These are phyloP conservation scores for Bombus terrestris DNA, from an alignment of 1,140 invertebrate genomes.

Conservation along the genomic window DNA sequence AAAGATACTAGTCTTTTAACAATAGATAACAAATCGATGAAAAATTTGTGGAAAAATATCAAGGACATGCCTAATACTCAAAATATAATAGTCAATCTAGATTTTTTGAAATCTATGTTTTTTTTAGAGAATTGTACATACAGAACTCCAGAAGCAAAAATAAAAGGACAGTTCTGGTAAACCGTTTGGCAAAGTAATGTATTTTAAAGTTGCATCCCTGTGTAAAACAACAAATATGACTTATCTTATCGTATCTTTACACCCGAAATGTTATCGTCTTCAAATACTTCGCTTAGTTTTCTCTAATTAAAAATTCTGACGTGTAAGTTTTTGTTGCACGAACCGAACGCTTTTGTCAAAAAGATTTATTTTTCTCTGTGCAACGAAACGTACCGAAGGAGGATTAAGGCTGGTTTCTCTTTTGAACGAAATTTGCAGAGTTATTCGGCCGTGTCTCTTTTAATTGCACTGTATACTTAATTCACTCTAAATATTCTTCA, in stretches of 20 bases:
- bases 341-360: not conserved
- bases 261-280: not conserved
- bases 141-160: too few species aligned
- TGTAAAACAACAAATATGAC: too few species aligned
- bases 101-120: not conserved
- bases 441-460: conserved; percentile 3
- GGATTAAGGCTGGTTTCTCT: not conserved
- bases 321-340: not conserved
- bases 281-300: not conserved
- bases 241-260: not conserved
- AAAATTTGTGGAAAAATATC: not conserved
- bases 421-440: not conserved
- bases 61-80: not conserved
- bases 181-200: too few species aligned
- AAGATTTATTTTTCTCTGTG: not conserved
- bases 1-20: not conserved
- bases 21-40: not conserved
- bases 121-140: too few species aligned
- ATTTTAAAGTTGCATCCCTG: too few species aligned
- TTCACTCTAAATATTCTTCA: not conserved
- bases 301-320: not conserved
- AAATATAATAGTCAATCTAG: not conserved
- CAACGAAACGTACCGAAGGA: not conserved
- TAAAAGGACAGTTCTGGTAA: too few species aligned
- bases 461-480: not conserved